These are phyloP conservation scores for Nomada ferruginata DNA, from an alignment of 2,888 invertebrate genomes.

Conservation along the genomic window DNA sequence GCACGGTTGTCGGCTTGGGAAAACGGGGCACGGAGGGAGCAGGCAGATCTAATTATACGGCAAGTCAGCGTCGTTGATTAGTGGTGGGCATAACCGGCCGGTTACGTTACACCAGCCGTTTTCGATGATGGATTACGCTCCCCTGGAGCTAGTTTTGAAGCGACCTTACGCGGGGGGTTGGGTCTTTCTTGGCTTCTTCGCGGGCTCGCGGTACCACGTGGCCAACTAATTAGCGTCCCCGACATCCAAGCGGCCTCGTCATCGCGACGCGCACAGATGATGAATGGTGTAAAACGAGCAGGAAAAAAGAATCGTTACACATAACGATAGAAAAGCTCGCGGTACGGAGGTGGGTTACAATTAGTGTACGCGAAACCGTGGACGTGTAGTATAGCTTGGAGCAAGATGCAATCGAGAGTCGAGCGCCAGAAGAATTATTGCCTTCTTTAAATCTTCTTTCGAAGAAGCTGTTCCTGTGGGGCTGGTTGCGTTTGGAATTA, in stretches of 20 bases:
- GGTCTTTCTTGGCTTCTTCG: constrained; percentile 60
- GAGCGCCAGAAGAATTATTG: constrained; percentile 15
- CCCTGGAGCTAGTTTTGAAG: constrained; percentile 77
- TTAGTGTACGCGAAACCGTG: too few species aligned
- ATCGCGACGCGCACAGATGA: constrained; percentile 54
- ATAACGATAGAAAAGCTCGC: constrained; percentile 46
- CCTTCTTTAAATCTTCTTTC: constrained; percentile 38
- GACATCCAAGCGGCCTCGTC: constrained; percentile 59
- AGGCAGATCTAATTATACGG: constrained; percentile 75
- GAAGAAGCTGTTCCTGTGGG: not conserved
- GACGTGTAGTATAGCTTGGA: not conserved
- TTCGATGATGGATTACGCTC: constrained; percentile 81
- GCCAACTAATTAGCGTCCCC: constrained; percentile 73
- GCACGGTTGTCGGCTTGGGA: constrained; percentile 23
- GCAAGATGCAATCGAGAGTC: constrained; percentile 7
- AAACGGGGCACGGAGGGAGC: constrained; percentile 43
- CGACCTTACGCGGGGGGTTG: constrained; percentile 66
- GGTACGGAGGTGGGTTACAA: not conserved
- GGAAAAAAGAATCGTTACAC: constrained; percentile 42
- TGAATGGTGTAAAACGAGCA: constrained; percentile 44
- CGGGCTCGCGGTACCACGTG: constrained; percentile 58
- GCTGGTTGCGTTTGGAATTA: not conserved
- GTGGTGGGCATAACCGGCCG: constrained; percentile 74
- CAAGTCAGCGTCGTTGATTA: constrained; percentile 75
- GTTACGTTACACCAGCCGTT: constrained; percentile 75